phyloP scores from a whole-genome alignment of 2,113 vertebrate genomes.

The Cervus canadensis region DNA sequence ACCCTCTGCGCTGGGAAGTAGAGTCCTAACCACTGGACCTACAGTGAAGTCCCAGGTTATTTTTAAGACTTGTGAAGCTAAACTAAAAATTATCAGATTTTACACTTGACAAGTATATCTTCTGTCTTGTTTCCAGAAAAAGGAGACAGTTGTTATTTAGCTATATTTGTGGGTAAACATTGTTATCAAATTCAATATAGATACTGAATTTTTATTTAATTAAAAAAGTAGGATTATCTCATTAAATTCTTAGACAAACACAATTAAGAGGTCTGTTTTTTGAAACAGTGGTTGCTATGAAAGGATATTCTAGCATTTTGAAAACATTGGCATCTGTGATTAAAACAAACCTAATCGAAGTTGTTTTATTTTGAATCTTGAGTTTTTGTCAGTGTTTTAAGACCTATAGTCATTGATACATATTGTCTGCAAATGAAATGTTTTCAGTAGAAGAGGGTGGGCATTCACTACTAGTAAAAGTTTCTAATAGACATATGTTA shows the following conservation, averaged over 20 bases:
- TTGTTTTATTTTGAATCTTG: neutral
- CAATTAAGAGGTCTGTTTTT: neutral
- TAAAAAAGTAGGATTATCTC: neutral
- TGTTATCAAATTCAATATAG: neutral
- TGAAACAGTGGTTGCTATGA: neutral
- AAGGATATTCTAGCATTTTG: neutral
- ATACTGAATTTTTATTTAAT: slow-evolving; percentile 7
- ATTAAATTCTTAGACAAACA: neutral
- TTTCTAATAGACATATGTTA: neutral
- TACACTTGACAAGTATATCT: neutral
- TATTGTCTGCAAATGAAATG: neutral
- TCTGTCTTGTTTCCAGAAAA: neutral
- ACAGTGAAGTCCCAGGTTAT: neutral
- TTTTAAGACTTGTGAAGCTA: neutral
- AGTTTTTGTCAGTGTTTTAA: neutral
- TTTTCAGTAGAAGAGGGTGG: neutral
- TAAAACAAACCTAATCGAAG: neutral
- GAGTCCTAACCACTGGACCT: neutral
- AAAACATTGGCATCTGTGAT: neutral
- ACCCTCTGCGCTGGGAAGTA: neutral
- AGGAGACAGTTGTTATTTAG: neutral
- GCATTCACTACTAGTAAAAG: neutral
- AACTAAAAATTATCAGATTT: neutral
- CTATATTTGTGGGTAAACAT: neutral
- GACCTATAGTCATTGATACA: neutral